Percentiles rank a stretch among this genome's conserved stretches.
phyloP scores from a whole-genome alignment of 2,113 vertebrate species.

The Benitochromis conjunctus region DNA sequence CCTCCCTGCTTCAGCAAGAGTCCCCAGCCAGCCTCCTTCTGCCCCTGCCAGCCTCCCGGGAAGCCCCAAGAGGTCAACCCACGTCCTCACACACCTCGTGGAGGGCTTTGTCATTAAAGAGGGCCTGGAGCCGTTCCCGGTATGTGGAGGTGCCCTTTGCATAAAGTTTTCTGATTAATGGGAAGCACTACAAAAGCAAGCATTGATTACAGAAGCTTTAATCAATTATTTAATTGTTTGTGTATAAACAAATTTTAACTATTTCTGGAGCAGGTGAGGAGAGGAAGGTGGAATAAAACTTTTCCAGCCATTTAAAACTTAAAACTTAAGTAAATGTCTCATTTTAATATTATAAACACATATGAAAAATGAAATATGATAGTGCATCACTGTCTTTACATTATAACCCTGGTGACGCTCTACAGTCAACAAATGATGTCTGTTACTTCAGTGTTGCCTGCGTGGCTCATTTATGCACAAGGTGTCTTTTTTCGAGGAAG shows the following conservation, averaged over 20 bases:
- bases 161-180: neutral
- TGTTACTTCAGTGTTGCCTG: neutral
- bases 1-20: conserved; percentile 79
- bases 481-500: neutral
- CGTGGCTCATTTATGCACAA: neutral
- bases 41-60: conserved; percentile 74
- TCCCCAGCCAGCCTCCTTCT: conserved; percentile 73
- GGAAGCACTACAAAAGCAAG: neutral
- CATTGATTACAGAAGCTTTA: neutral
- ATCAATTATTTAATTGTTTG: neutral
- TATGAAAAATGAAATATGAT: neutral
- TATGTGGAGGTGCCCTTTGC: conserved; percentile 65
- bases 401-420: neutral
- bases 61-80: conserved; percentile 79
- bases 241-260: neutral
- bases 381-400: neutral
- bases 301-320: neutral
- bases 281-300: neutral
- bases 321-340: neutral
- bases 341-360: neutral
- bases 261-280: neutral
- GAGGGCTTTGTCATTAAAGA: conserved; percentile 95
- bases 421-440: neutral
- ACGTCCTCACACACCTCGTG: conserved; percentile 89
- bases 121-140: conserved; percentile 89